Evolutionary conservation across 2,113 vertebrate species (phyloP), one percentile per base, ranked within the genome.

Genomic region (Lasiurus borealis): DNA sequence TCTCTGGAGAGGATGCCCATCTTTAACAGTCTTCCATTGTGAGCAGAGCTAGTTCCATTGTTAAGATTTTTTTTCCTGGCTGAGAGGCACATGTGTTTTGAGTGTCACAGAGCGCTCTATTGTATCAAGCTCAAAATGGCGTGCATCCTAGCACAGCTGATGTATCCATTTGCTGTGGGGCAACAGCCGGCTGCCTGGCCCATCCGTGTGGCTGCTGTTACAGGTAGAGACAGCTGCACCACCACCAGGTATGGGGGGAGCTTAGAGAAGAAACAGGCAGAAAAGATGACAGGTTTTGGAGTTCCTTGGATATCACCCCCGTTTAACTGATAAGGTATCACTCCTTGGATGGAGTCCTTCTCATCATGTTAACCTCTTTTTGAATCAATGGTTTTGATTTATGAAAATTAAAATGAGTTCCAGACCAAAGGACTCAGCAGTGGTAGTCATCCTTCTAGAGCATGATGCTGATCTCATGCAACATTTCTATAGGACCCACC

Each of bases 201-300:
- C 31, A 95, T 98, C 98, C 98, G 96, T 98, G 95, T 80, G 87
- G 88, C 97, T 97, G 98, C 98, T 99, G 98, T 99, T 98, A 97
- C 98, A 99, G 98, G 98, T 98, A 98, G 96, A 77, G 96, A 97
- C 99, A 99, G 99, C 98, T 99, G 99, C 96, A 97, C 83, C 68
- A 66, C 95, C 95, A 91, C 97, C 98, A 99, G 98, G 98, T 98
- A 98, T 83, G 80, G 85, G 80, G 85, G 92, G 92, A 87, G 2
- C 72, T 23, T 0, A 95, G 89, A 31, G 68, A n/a, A 82, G 46
- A 82, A 29, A 46, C 15, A 87, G 54, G 83, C 25, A 16, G 27
- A 27, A 27, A 94, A 92, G 77, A 80, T n/a, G 73, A 2, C 25
- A 77, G 81, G 36, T n/a, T 93, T 34, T 88, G 77, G 52, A 73